Evolutionary conservation across 2,888 invertebrate genomes (phyloP).

Genomic region (Nysson spinosus): DNA sequence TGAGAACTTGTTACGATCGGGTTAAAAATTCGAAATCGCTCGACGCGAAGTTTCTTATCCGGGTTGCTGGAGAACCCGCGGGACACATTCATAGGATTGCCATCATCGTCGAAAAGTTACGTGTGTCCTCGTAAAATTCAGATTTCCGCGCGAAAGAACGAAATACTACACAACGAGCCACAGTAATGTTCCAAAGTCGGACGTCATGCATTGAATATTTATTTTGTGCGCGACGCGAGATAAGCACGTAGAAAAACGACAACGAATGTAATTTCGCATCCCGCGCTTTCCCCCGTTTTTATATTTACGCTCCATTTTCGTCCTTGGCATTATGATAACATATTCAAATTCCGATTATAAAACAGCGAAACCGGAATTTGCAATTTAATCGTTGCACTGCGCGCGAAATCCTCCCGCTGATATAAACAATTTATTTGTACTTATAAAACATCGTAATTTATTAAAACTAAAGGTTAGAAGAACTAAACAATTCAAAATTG

Average conservation of each 20-base stretch:
- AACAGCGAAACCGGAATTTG: no score
- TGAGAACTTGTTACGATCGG: not conserved
- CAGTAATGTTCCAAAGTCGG: constrained; percentile 11
- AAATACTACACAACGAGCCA: constrained; percentile 25
- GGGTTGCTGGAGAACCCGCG: constrained; percentile 14
- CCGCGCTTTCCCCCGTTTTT: no score
- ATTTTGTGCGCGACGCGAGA: constrained; percentile 4
- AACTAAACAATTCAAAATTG: no score
- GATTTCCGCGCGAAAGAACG: constrained; percentile 9
- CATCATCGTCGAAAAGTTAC: constrained; percentile 28
- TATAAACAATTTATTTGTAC: no score
- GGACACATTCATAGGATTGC: constrained; percentile 34
- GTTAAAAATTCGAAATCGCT: constrained; percentile 6
- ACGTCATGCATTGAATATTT: constrained; percentile 23
- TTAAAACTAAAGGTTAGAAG: no score
- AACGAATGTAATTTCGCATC: no score
- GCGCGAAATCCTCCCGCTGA: no score
- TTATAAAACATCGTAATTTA: no score
- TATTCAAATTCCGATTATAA: no score
- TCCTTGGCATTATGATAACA: no score
- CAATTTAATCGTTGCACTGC: no score
- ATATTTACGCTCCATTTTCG: no score
- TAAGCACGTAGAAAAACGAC: not conserved
- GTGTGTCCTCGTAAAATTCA: constrained; percentile 36
- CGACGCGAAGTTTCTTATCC: constrained; percentile 3